A percentile compares a stretch with the other conserved stretches of the same genome.
Conservation (phyloP, 2,888 invertebrate species). For the Limnephilus marmoratus region DNA sequence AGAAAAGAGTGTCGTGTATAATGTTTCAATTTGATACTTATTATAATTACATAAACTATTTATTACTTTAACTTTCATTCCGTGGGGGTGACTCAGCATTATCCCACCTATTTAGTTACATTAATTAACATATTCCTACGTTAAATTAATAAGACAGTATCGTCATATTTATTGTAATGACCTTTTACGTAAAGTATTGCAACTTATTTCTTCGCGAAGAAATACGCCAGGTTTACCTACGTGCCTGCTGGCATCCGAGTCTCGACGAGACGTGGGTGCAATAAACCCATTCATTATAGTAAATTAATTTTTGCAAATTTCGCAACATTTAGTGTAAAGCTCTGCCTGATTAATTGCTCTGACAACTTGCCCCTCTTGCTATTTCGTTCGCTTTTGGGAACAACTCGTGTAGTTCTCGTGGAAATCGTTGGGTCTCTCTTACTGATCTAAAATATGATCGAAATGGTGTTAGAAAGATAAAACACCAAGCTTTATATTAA, state of each 20-base stretch:
- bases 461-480: no score
- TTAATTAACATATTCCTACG: not conserved
- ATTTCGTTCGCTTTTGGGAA: no score
- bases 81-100: not conserved
- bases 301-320: not conserved
- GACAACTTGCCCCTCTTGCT: not conserved
- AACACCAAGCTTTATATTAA: no score
- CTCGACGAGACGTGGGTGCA: slow-evolving; percentile 15
- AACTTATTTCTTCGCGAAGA: not conserved
- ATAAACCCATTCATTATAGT: slow-evolving; percentile 4
- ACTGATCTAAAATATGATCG: no score
- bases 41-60: not conserved
- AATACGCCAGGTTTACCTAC: not conserved
- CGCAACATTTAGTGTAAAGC: not conserved
- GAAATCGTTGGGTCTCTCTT: no score
- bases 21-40: no score
- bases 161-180: not conserved
- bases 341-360: not conserved
- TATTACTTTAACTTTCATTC: not conserved
- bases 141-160: not conserved
- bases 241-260: not conserved
- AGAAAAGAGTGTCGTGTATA: no score
- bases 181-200: not conserved
- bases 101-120: not conserved
- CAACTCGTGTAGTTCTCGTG: no score